phyloP scores from a whole-genome alignment of 2,113 vertebrate species.

The Dasyurus viverrinus region DNA sequence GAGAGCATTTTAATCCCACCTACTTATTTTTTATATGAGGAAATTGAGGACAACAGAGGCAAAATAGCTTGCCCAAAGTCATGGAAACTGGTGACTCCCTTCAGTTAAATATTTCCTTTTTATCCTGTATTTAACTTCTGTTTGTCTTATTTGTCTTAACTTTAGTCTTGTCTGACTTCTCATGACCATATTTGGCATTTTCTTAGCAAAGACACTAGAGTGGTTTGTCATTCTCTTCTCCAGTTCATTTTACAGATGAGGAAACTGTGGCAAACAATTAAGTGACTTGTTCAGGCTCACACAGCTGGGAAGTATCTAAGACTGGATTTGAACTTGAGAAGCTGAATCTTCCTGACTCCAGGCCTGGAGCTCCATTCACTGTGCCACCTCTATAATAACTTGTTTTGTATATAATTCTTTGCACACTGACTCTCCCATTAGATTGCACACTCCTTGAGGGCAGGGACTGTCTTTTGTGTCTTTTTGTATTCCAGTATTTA shows the following conservation, averaged over 20 bases:
- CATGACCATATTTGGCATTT: not conserved
- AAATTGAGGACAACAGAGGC: not conserved
- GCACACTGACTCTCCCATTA: not conserved
- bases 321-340: no score
- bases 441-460: not conserved
- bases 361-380: not conserved
- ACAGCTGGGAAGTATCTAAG: not conserved
- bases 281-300: not conserved
- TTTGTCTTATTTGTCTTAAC: not conserved
- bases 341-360: not conserved
- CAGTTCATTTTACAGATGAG: not conserved
- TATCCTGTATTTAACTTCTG: not conserved
- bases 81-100: not conserved
- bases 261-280: not conserved
- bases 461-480: not conserved
- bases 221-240: not conserved
- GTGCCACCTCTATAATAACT: not conserved
- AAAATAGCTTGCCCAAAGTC: not conserved
- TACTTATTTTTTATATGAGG: not conserved
- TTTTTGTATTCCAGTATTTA: not conserved
- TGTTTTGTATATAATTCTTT: not conserved
- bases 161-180: not conserved
- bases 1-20: not conserved
- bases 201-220: not conserved
- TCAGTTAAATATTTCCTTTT: not conserved